phyloP scores from a whole-genome alignment of 2,797 vertebrate species.

The Parotocinclus haroldoi region DNA sequence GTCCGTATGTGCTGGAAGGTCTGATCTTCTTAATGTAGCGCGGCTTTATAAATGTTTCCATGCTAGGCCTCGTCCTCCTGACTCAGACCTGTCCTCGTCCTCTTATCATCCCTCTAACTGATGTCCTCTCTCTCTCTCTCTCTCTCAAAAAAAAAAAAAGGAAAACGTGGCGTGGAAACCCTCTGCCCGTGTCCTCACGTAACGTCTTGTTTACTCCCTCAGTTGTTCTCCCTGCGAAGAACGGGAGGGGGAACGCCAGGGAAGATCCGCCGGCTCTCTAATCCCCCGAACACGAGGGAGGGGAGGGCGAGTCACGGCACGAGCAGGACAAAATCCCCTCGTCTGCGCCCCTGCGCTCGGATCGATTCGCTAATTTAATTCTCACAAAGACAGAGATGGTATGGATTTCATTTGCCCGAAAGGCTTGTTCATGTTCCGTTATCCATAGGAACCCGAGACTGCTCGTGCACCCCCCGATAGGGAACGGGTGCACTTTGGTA shows the following conservation, averaged over 20 bases:
- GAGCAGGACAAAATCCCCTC: slow-evolving; percentile 7
- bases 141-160: background rate
- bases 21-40: background rate
- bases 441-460: no score
- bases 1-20: background rate
- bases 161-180: background rate
- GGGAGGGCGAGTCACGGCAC: slow-evolving; percentile 28
- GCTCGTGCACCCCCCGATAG: no score
- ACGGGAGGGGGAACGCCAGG: slow-evolving; percentile 15
- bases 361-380: no score
- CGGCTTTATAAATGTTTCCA: slow-evolving; percentile 14
- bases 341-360: background rate
- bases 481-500: no score
- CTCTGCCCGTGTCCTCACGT: slow-evolving; percentile 21
- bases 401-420: no score
- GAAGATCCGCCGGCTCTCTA: slow-evolving; percentile 18
- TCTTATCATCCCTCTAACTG: background rate
- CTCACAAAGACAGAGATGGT: no score
- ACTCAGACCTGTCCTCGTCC: background rate
- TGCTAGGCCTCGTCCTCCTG: background rate
- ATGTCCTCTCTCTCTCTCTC: no score
- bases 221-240: slow-evolving; percentile 30
- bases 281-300: slow-evolving; percentile 7
- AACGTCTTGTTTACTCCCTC: slow-evolving; percentile 7
- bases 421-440: no score